phyloP scores from a whole-genome alignment of 2,797 vertebrate genomes.

The Erethizon dorsatum region DNA sequence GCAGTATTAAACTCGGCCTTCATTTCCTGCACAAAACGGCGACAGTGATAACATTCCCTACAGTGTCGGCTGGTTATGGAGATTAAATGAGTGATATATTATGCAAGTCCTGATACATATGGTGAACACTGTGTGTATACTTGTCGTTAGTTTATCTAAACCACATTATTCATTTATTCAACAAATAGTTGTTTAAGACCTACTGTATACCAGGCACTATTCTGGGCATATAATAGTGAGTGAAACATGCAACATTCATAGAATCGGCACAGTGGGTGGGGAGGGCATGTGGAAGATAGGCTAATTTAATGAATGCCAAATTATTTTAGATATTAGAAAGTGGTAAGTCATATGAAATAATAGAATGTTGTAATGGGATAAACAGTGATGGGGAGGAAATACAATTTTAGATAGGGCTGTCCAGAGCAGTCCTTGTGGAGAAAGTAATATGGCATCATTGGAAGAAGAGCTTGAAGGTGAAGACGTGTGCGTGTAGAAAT shows the following conservation, averaged over 20 bases:
- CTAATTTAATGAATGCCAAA: background rate
- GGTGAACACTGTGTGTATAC: background rate
- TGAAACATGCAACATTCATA: background rate
- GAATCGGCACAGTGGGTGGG: background rate
- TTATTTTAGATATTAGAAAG: background rate
- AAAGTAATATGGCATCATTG: background rate
- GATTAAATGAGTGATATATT: background rate
- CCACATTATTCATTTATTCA: slow-evolving; percentile 25
- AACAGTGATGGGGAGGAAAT: background rate
- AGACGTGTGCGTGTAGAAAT: no score
- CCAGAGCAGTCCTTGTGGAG: background rate
- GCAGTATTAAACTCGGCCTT: background rate
- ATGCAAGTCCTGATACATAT: background rate
- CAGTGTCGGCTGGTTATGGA: background rate
- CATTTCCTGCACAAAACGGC: background rate
- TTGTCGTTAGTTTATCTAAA: background rate
- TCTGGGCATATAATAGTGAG: background rate
- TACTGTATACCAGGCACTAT: background rate
- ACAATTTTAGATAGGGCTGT: background rate
- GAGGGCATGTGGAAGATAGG: background rate
- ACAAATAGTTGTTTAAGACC: background rate
- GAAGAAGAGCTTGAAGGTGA: background rate
- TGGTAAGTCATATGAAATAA: background rate
- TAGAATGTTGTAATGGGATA: background rate
- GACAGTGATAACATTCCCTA: background rate